Percentiles rank a stretch among this genome's conserved stretches.
These are phyloP conservation scores for Capitella teleta DNA, from an alignment of 1,140 invertebrate species.

Conservation along the genomic window DNA sequence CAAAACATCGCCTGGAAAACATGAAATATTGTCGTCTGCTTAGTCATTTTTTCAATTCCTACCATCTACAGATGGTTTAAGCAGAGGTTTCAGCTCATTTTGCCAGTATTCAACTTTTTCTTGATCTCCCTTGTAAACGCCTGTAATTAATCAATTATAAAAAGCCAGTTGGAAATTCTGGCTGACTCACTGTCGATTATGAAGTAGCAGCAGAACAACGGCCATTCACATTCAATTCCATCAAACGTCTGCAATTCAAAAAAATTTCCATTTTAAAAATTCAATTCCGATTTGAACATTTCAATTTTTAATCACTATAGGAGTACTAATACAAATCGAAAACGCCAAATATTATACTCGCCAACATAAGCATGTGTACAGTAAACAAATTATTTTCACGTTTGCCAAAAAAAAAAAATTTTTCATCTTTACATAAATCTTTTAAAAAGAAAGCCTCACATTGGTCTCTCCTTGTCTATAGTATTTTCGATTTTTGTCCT, in stretches of 20 bases:
- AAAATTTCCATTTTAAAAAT: constrained; percentile 1
- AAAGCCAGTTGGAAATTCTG: neutral
- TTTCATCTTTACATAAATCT: no score
- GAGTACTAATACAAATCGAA: no score
- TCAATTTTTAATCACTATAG: neutral
- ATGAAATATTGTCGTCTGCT: no score
- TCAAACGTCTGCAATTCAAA: constrained; percentile 73
- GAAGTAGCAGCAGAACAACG: constrained; percentile 88
- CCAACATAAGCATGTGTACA: no score
- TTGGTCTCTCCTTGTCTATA: constrained; percentile 61
- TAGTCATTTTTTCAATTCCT: no score
- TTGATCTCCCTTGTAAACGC: constrained; percentile 54
- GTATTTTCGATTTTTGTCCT: constrained; percentile 64
- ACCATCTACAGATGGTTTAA: neutral
- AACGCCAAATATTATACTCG: no score
- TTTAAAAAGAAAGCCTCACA: no score
- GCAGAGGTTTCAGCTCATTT: constrained; percentile 52
- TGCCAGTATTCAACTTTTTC: constrained; percentile 87
- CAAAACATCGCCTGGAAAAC: constrained; percentile 61
- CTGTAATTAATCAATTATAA: constrained; percentile 21
- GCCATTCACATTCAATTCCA: constrained; percentile 95
- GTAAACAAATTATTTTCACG: no score
- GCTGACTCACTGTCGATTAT: constrained; percentile 81
- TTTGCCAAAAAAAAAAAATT: no score
- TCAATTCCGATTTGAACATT: neutral